Evolutionary conservation across 2,797 vertebrate genomes (phyloP), one percentile per base, ranked within the genome.

Genomic region (Phrynocephalus forsythii): DNA sequence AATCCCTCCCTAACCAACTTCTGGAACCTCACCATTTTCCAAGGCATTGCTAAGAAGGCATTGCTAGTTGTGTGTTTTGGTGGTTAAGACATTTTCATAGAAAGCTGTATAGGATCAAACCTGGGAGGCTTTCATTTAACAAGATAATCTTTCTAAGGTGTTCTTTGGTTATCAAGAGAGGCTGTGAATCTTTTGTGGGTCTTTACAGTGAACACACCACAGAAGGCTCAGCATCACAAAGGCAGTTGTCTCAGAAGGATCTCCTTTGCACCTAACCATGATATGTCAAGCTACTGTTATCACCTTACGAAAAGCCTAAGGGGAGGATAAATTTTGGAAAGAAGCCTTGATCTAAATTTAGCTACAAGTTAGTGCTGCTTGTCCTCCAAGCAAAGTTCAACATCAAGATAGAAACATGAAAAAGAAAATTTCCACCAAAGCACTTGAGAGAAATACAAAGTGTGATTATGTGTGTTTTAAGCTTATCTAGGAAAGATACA

Each of bases 291-390:
- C 24, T 85, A 91, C 90, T 66, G 77, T 73, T 90, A 90, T 75
- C 72, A 92, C 48, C 11, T 90, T 85, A 6, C 8, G 79, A 89
- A 1, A n/a, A 72, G 63, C 86, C 86, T 33, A 16, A 67, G 79
- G 87, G 88, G 5, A 56, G 6, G 87, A 18, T 5, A 1, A 20
- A 75, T 90, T 87, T 79, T 9, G 67, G 75, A 91, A 88, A 86
- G 76, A 75, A 56, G 80, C 26, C 84, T 93, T 78, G 6, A 85
- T 86, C 75, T 92, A 90, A 94, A 87, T 91, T 87, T 90, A 93
- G 30, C 3, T 15, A 86, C 26, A 52, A 83, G 68, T 1, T 83
- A 90, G 30, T 15, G 16, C 28, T 86, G 15, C 22, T 90, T 92
- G 90, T 78, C 56, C 50, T 67, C 28, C 76, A 71, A 38, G 0